Evolutionary conservation across 2,888 invertebrate species (phyloP), one percentile per base, ranked within the genome.

Genomic region (Orchesellides sinensis): DNA sequence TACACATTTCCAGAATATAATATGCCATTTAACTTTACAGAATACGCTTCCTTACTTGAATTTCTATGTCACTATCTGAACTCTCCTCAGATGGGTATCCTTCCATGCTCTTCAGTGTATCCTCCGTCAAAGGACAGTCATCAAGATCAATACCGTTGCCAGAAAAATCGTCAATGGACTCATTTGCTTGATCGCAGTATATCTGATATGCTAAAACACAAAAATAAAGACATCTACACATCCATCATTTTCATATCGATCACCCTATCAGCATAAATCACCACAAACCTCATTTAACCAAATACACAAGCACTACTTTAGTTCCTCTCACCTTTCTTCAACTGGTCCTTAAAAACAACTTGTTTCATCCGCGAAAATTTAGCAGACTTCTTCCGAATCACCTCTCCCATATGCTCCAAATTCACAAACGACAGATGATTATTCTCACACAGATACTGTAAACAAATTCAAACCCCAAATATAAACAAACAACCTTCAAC

Each of bases 351-450:
- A 90, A 97, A 96, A n/a, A 94, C 94, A 77, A 92, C 93, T 83
- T 94, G 92, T 91, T 96, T 96, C 89, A 95, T 94, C 89, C 94
- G 93, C 79, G 93, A 92, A 91, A 97, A 97, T 89, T 97, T 96
- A 74, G 93, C 92, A 89, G 93, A 93, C 88, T 93, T 93, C 88
- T 92, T 93, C 91, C 95, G 95, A 70, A 96, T 92, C 88, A 93
- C 93, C 90, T 94, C 94, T 88, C 96, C 95, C 95, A 96, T 96
- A 89, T 94, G 93, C 89, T 94, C 93, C 79, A 96, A 94, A 92
- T 96, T 95, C 86, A 96, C 93, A 89, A 94, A 95, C 6, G 94
- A 94, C 90, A 95, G 94, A 89, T 95, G 94, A 84, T 94, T 94
- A 91, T 96, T 95, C 88, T 94, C 94, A 86, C 94, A 94, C 88